Base-by-base conservation (phyloP, 2,888 invertebrate genomes). In the Lithophane leautieri region DNA sequence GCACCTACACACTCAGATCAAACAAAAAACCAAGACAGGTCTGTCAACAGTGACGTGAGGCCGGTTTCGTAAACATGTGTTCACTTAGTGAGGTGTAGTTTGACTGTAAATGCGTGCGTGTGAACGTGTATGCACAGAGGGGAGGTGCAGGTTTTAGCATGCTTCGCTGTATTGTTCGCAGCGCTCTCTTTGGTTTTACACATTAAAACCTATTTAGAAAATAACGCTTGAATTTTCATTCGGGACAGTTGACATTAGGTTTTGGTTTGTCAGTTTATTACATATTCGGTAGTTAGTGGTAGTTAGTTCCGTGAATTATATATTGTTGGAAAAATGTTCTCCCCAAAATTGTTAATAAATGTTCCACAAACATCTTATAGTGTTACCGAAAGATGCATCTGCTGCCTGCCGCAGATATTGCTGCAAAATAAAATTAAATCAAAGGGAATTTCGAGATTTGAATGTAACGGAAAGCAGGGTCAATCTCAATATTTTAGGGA, bases 331-430 rank as follows among this genome's bases (percentile, higher is more conserved):
- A 14, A 14, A 73, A 83, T 83, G 83, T 73, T 86, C 9, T 73
- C 86, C 28, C 70, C 83, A 63, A 83, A 84, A 86, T 86, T 84
- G 14, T 40, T 81, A 6, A 62, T 68, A 25, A 76, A 70, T 63
- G 54, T 72, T 58, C 40, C 52, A 34, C 80, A 76, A 70, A 58
- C 65, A 42, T 74, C 76, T 12, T 67, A 74, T 25, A 58, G n/a
- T 61, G 11, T 60, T 19, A 50, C 44, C 14, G 71, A 70, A 54
- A 72, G 65, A 47, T 60, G 61, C n/a, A 44, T 80, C 12, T 52
- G 67, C 58, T 19, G 40, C 8, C 3, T 76, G 16, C 22, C 81
- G 12, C 70, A 73, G 47, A 34, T 79, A 16, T 28, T 58, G 22
- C 22, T 73, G 34, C 80, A 79, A 52, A 73, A 28, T 22, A 83